These are phyloP conservation scores for Tenthredo mesomela DNA, from an alignment of 2,888 invertebrate genomes.

Conservation along the genomic window DNA sequence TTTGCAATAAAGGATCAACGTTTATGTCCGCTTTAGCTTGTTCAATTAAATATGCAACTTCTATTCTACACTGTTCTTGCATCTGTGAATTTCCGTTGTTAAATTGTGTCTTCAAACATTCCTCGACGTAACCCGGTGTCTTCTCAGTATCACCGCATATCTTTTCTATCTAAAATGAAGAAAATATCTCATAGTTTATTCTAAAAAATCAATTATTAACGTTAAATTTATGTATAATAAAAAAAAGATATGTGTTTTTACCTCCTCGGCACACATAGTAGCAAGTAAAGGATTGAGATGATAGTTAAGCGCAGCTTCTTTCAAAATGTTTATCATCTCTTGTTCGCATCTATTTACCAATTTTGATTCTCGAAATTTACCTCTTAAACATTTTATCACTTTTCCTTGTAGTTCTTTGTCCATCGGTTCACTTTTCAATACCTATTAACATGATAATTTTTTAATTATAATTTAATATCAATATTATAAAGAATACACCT, in stretches of 20 bases:
- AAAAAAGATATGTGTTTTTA: conserved; percentile 74
- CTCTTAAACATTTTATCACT: conserved; percentile 91
- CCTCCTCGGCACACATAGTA: conserved; percentile 87
- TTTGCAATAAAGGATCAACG: conserved; percentile 94
- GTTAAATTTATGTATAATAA: neutral
- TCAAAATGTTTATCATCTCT: conserved; percentile 89
- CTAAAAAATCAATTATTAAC: conserved; percentile 75
- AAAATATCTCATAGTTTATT: too few relatives aligned
- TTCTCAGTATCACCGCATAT: conserved; percentile 80
- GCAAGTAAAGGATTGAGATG: conserved; percentile 93
- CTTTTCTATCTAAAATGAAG: conserved; percentile 75
- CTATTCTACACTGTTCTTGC: conserved; percentile 88
- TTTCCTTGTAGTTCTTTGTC: conserved; percentile 91
- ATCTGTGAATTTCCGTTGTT: conserved; percentile 87
- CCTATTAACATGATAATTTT: conserved; percentile 56
- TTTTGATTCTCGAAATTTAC: conserved; percentile 87
- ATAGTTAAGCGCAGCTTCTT: conserved; percentile 94
- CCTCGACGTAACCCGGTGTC: conserved; percentile 85
- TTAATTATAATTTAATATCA: neutral
- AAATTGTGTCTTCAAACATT: conserved; percentile 89
- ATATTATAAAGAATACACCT: neutral
- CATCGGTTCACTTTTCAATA: conserved; percentile 69
- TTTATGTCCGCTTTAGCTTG: conserved; percentile 96
- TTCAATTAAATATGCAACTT: conserved; percentile 93
- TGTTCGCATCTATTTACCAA: conserved; percentile 88